phyloP scores from a whole-genome alignment of 1,140 invertebrate species.

The Lineus longissimus region DNA sequence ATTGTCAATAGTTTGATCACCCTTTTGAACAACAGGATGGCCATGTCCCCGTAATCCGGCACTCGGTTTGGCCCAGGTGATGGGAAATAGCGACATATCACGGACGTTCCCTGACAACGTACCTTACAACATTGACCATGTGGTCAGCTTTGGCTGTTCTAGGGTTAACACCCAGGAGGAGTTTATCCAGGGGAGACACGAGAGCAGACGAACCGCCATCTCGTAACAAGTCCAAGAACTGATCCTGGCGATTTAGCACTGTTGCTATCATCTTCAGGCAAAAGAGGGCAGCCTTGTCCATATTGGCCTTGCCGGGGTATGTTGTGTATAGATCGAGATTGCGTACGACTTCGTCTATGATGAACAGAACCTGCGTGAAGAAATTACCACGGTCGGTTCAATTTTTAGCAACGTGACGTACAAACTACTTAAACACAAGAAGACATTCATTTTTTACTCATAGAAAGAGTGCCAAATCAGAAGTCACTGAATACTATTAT shows the following conservation, averaged over 20 bases:
- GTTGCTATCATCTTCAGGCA: conserved; percentile 67
- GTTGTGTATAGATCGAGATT: neutral
- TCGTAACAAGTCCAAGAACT: conserved; percentile 63
- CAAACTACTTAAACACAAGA: no score
- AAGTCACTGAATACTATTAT: no score
- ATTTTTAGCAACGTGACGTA: no score
- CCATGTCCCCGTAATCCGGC: neutral
- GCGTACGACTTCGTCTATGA: neutral
- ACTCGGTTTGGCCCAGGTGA: neutral
- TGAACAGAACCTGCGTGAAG: neutral
- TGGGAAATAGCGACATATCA: no score
- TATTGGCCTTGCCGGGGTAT: conserved; percentile 57
- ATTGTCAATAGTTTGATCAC: no score
- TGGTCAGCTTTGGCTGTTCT: conserved; percentile 72
- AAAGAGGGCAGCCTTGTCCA: conserved; percentile 66
- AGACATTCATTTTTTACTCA: no score
- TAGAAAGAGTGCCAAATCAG: no score
- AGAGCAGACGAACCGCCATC: conserved; percentile 56
- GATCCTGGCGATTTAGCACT: conserved; percentile 61
- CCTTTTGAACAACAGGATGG: neutral
- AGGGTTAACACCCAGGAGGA: conserved; percentile 78
- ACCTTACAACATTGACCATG: conserved; percentile 74
- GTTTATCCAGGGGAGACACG: conserved; percentile 70
- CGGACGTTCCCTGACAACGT: no score
- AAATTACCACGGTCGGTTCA: no score